phyloP scores from a whole-genome alignment of 2,888 invertebrate species.

The Parnassius smintheus region DNA sequence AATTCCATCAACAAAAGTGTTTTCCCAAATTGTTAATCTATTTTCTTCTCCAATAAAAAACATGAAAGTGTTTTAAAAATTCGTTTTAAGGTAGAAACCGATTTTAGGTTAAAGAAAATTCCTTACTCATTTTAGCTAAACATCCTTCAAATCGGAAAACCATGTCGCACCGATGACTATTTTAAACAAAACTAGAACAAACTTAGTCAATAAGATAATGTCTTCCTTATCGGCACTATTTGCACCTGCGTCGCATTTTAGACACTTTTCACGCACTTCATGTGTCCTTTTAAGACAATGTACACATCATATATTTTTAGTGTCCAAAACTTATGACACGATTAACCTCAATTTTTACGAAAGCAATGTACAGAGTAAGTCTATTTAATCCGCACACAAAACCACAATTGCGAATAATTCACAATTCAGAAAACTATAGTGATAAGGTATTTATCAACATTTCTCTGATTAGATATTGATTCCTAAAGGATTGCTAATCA shows the following conservation, averaged over 20 bases:
- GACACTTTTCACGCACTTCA: slow-evolving; percentile 35
- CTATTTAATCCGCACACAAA: slow-evolving; percentile 12
- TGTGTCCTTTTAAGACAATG: slow-evolving; percentile 1
- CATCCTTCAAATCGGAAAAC: slow-evolving; percentile 37
- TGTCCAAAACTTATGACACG: slow-evolving; percentile 21
- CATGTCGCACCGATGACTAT: slow-evolving; percentile 53
- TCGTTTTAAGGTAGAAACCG: no score
- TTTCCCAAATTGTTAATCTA: no score
- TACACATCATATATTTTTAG: slow-evolving; percentile 18
- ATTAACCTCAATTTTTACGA: slow-evolving; percentile 19
- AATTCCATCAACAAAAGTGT: no score
- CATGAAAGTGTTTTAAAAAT: no score
- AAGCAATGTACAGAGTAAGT: slow-evolving; percentile 14
- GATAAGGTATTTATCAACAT: slow-evolving; percentile 65
- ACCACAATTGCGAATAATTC: slow-evolving; percentile 48
- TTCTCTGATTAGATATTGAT: slow-evolving; percentile 68
- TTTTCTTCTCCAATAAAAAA: no score
- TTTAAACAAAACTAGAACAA: slow-evolving; percentile 57
- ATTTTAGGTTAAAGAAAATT: not conserved
- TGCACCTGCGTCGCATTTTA: slow-evolving; percentile 68
- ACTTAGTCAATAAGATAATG: slow-evolving; percentile 66
- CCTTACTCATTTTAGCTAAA: slow-evolving; percentile 17
- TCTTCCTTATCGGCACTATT: slow-evolving; percentile 63
- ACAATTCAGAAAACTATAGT: slow-evolving; percentile 57
- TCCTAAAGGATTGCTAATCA: slow-evolving; percentile 63